Conservation (phyloP, 2,888 invertebrate genomes). For the Sarcophaga caerulescens region DNA sequence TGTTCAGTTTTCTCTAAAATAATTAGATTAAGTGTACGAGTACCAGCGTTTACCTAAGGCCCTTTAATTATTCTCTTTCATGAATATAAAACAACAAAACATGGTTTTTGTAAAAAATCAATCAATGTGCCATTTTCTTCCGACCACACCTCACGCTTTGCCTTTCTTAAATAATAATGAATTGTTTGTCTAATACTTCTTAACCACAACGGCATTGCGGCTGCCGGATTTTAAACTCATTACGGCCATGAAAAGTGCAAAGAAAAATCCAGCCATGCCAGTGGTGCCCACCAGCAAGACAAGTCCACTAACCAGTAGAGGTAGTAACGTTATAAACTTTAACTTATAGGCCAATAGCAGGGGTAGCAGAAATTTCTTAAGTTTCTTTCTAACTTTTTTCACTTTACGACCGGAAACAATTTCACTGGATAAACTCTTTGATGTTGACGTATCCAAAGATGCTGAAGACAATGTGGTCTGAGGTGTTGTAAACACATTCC, state of each 20-base stretch:
- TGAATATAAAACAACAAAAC: too few species aligned
- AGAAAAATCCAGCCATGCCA: conserved; percentile 93
- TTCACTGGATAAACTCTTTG: background rate
- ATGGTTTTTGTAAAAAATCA: too few species aligned
- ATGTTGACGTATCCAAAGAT: background rate
- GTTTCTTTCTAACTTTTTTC: conserved; percentile 83
- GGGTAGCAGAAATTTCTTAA: conserved; percentile 88
- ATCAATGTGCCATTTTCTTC: background rate
- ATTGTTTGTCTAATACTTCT: conserved; percentile 54
- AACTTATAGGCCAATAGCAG: conserved; percentile 91
- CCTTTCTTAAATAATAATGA: background rate
- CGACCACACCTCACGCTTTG: too few species aligned
- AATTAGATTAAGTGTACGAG: too few species aligned
- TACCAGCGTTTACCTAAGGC: too few species aligned
- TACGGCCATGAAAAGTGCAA: conserved; percentile 91
- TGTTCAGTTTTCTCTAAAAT: too few species aligned
- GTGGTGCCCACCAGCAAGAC: conserved; percentile 89
- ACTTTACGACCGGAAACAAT: conserved; percentile 75
- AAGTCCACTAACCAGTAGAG: conserved; percentile 87
- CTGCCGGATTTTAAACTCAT: conserved; percentile 82
- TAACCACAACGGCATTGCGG: conserved; percentile 74
- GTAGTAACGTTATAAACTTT: conserved; percentile 90
- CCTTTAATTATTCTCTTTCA: too few species aligned
- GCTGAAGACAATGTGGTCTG: background rate
- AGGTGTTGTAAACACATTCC: background rate